Evolutionary conservation across 2,113 vertebrate species (phyloP).

Genomic region (Azemiops feae): DNA sequence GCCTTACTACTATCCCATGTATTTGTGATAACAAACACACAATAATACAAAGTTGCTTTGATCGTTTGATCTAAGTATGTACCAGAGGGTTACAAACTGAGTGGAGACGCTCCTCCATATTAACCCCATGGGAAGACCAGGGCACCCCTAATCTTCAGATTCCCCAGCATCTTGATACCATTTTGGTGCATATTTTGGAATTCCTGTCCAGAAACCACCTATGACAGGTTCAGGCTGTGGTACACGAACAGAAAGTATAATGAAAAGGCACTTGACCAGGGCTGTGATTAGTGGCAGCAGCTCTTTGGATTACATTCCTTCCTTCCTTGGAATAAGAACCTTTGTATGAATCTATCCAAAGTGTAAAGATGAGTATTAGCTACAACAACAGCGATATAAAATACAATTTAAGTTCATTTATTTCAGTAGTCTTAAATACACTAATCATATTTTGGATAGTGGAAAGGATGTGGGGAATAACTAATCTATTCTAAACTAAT

Average conservation of each 20-base stretch:
- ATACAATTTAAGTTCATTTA: background rate
- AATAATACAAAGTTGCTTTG: background rate
- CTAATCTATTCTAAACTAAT: background rate
- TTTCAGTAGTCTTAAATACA: background rate
- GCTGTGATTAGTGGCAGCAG: background rate
- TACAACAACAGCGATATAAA: background rate
- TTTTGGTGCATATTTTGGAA: background rate
- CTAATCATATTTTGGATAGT: background rate
- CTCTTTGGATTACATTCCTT: background rate
- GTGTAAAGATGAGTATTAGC: background rate
- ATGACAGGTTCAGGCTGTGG: background rate
- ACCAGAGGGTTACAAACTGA: background rate
- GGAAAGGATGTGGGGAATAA: background rate
- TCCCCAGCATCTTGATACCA: background rate
- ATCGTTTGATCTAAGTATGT: background rate
- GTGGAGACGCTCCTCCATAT: background rate
- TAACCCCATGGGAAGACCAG: background rate
- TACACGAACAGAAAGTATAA: background rate
- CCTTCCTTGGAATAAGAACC: background rate
- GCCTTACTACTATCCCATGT: background rate
- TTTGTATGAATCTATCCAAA: background rate
- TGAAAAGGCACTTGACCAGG: background rate
- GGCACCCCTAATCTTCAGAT: background rate
- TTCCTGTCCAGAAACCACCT: background rate
- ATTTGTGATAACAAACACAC: too few species aligned